Evolutionary conservation across 1,140 invertebrate genomes (phyloP).

Genomic region (Drosophila orena): DNA sequence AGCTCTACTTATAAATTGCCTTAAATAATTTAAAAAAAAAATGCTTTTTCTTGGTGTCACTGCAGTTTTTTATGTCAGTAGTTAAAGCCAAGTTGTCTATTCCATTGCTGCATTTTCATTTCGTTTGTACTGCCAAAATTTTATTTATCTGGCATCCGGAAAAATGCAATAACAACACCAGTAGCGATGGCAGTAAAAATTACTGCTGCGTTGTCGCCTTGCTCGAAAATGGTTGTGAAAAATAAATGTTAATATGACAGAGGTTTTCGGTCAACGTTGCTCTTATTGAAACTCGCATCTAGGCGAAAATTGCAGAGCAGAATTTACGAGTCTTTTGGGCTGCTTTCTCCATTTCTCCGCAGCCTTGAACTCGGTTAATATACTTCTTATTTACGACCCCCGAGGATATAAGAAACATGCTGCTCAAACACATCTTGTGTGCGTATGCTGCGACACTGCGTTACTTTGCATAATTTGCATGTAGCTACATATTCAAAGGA

Average conservation of each 20-base stretch:
- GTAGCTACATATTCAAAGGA: background rate
- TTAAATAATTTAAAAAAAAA: background rate
- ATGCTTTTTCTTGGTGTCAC: too few relatives aligned
- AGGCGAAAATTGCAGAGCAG: constrained; percentile 60
- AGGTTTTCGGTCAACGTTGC: constrained; percentile 32
- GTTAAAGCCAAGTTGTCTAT: too few relatives aligned
- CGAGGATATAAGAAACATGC: constrained; percentile 30
- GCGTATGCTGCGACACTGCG: constrained; percentile 39
- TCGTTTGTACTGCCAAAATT: constrained; percentile 24
- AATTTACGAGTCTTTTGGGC: constrained; percentile 66
- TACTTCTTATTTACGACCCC: constrained; percentile 67
- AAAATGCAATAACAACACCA: constrained; percentile 41
- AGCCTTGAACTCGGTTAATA: constrained; percentile 59
- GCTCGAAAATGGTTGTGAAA: constrained; percentile 74
- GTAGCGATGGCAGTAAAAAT: constrained; percentile 53
- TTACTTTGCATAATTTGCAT: constrained; percentile 45
- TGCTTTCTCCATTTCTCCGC: background rate
- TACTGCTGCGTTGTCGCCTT: constrained; percentile 72
- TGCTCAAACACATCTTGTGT: constrained; percentile 32
- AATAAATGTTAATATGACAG: constrained; percentile 77
- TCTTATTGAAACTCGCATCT: background rate
- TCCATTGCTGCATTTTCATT: background rate
- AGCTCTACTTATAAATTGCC: too few relatives aligned
- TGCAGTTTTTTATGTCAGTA: background rate
- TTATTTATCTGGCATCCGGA: constrained; percentile 49